phyloP scores from a whole-genome alignment of 2,888 invertebrate species.

The Dyspetes luteomarginatus region DNA sequence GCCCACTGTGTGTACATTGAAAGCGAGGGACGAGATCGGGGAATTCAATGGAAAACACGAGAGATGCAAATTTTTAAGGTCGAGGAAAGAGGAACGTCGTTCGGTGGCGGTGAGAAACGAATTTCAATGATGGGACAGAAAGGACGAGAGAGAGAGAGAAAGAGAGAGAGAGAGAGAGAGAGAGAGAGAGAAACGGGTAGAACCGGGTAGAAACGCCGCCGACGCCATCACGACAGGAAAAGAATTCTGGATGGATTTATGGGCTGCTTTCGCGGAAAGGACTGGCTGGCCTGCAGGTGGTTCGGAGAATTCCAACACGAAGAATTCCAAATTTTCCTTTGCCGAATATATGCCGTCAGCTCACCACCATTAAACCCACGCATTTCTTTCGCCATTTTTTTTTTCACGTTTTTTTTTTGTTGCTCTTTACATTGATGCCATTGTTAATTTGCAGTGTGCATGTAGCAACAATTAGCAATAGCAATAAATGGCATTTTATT shows the following conservation, averaged over 20 bases:
- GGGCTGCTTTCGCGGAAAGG: conserved; percentile 56
- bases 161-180: conserved; percentile 16
- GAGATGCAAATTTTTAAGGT: conserved; percentile 54
- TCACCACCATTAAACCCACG: neutral
- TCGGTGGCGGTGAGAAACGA: conserved; percentile 62
- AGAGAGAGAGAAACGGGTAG: conserved; percentile 2
- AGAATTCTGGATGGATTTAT: conserved; percentile 61
- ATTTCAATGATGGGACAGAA: conserved; percentile 71
- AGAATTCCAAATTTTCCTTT: conserved; percentile 53
- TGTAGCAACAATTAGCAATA: neutral
- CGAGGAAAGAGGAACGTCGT: conserved; percentile 25
- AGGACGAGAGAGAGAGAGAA: conserved; percentile 57
- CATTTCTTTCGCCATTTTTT: conserved; percentile 4
- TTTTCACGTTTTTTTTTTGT: neutral
- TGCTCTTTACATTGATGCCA: neutral
- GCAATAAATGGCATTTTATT: neutral
- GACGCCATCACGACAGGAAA: conserved; percentile 36
- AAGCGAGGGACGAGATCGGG: conserved; percentile 33
- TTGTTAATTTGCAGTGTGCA: neutral
- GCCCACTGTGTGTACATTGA: conserved; percentile 1
- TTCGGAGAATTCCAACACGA: conserved; percentile 38
- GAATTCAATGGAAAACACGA: conserved; percentile 49
- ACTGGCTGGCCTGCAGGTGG: conserved; percentile 38
- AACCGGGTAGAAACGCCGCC: conserved; percentile 43
- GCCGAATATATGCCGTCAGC: conserved; percentile 28